phyloP scores from a whole-genome alignment of 2,888 invertebrate species.

The Tenthredo distinguenda region DNA sequence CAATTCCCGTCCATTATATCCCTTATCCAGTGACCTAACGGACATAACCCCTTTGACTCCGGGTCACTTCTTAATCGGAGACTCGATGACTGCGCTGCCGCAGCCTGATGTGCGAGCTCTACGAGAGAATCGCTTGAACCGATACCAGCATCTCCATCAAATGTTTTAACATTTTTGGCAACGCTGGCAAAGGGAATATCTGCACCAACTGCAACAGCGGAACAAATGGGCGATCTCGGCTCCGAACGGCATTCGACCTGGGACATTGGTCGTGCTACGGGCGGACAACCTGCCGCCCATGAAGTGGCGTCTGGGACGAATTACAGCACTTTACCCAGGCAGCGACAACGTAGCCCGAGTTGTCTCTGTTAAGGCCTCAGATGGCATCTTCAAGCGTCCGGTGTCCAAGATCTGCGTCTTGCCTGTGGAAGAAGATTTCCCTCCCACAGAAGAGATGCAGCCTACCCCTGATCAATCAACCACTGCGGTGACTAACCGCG shows the following conservation, averaged over 20 bases:
- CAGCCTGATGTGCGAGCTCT: background rate
- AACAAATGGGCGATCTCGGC: background rate
- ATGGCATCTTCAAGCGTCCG: background rate
- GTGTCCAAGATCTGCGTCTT: background rate
- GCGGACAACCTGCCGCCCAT: background rate
- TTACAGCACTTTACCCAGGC: background rate
- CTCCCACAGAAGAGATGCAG: too few relatives aligned
- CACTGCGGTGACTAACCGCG: too few relatives aligned
- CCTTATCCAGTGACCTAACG: conserved; percentile 54
- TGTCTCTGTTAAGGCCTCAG: background rate
- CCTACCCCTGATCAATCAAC: too few relatives aligned
- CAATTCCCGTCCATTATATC: conserved; percentile 58
- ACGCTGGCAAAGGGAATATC: background rate
- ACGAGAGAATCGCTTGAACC: background rate
- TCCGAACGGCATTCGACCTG: background rate
- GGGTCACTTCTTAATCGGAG: conserved; percentile 63
- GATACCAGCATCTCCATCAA: background rate
- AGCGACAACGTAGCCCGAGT: background rate
- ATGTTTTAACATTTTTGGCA: background rate
- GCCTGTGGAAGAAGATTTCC: background rate
- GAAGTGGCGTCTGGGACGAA: background rate
- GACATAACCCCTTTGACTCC: conserved; percentile 58
- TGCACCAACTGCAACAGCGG: background rate
- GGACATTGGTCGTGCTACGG: background rate
- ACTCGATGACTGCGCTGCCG: conserved; percentile 41